Evolutionary conservation across 2,113 vertebrate genomes (phyloP), one percentile per base, ranked within the genome.

Genomic region (Haplochromis vanheusdeni): DNA sequence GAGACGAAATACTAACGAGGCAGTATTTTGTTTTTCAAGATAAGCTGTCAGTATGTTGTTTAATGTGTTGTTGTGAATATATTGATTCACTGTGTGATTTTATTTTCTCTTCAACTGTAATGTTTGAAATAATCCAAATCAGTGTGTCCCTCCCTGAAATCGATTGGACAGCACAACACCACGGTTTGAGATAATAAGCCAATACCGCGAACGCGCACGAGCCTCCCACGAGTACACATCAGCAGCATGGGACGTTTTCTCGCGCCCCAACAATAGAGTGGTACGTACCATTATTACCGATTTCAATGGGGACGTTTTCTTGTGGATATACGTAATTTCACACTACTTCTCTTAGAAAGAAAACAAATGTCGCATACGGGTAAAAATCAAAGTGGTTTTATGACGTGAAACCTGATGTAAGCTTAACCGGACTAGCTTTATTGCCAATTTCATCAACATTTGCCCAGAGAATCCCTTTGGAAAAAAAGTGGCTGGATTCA

Each of bases 191-290:
- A 8, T 65, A 81, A 83, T 17, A 6, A 31, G 52, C 92, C 91
- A 93, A 92, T 94, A 86, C 90, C 13, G 16, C 12, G 8, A 13
- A 75, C 80, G 56, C 62, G 75, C 83, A 83, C 85, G 87, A 89
- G 87, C 87, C 82, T 89, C 90, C 87, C 90, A 85, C 83, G 80
- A 88, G 75, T 80, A 31, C 91, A 81, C 80, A 83, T 90, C 92
- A 86, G 90, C 92, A 86, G 90, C 87, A 81, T 45, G 87, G 91
- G 90, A 92, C 90, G 84, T 88, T 90, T 21, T 90, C 92, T 87
- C 91, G 77, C 90, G 90, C 93, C 93, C 93, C 95, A 96, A 97
- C 96, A 96, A 97, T 96, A 94, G 96, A 96, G 95, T 93, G 96
- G 96, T 83, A 83, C 88, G 92, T 96, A 96, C 96, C 96, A 97